Evolutionary conservation across 2,797 vertebrate species (phyloP), one percentile per base, ranked within the genome.

Genomic region (Limosa lapponica): DNA sequence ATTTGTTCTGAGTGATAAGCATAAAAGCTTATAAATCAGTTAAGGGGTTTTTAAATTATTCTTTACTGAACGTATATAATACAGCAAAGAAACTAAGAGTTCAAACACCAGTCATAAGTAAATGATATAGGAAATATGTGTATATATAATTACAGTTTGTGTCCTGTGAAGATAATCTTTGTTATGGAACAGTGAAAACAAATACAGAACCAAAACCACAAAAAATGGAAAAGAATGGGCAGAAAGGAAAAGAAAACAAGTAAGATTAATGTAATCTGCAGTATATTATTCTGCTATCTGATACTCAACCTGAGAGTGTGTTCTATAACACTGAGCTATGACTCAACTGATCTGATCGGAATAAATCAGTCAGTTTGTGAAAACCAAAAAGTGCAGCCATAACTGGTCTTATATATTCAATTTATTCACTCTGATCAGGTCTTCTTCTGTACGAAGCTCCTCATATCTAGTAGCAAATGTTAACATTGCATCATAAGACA

Each of bases 211-310:
- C 37, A 79, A 96, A 94, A 10, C n/a, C 58, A 94, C 46, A 72
- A 90, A 89, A 92, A 80, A 61, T 36, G 52, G 30, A 32, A 90
- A 93, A 79, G 43, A 89, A 85, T 5, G 6, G 13, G 30, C 32
- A 87, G 52, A 87, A 39, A 94, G 46, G 61, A 90, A 95, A 92
- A 86, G 58, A 93, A 93, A 95, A 91, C 44, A 93, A 83, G n/a
- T 41, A 70, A 91, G 59, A 91, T 91, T 89, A 95, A 93, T 77
- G 77, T 70, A 91, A 94, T 82, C 49, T 86, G 82, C 39, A 77
- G 55, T 65, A 39, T 75, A 90, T 95, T 87, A 91, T 39, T 80
- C 80, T 91, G 86, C 70, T 88, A 95, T 92, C 78, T 81, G 91
- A 95, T 82, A 91, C 39, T 81, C 75, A 95, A 3, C 43, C 37